These are phyloP conservation scores for Napeogenes inachia DNA, from an alignment of 2,888 invertebrate species.

Conservation along the genomic window DNA sequence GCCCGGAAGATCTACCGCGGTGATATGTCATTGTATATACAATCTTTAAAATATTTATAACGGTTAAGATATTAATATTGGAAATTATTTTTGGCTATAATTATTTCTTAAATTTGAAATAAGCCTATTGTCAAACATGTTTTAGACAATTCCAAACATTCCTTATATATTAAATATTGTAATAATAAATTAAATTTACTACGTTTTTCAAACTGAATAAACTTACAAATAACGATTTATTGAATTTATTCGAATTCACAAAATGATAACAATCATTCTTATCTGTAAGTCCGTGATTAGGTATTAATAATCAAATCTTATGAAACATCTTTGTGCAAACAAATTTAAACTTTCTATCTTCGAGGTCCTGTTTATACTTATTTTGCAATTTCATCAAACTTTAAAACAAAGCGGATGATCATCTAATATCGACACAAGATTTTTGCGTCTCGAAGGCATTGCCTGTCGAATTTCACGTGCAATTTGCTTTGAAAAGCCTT, in stretches of 20 bases:
- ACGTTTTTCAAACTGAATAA: no score
- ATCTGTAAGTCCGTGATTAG: no score
- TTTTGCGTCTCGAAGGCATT: conserved; percentile 52
- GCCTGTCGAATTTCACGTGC: conserved; percentile 70
- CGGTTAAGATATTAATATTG: not conserved
- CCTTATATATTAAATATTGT: no score
- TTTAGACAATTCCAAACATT: no score
- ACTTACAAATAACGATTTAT: no score
- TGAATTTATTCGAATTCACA: no score
- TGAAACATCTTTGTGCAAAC: not conserved
- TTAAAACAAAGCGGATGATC: conserved; percentile 38
- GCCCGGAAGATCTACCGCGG: conserved; percentile 32
- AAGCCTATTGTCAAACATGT: no score
- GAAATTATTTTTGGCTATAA: no score
- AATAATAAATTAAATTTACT: no score
- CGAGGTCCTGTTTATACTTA: conserved; percentile 23
- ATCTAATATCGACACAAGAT: conserved; percentile 45
- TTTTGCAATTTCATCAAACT: conserved; percentile 44
- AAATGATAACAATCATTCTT: no score
- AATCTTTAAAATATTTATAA: conserved; percentile 20
- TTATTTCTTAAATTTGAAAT: no score
- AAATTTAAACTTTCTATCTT: conserved; percentile 18
- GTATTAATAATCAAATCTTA: no score
- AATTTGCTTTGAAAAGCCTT: conserved; percentile 70
- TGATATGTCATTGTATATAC: conserved; percentile 46